phyloP scores from a whole-genome alignment of 2,797 vertebrate species.

The Chaetophractus vellerosus region DNA sequence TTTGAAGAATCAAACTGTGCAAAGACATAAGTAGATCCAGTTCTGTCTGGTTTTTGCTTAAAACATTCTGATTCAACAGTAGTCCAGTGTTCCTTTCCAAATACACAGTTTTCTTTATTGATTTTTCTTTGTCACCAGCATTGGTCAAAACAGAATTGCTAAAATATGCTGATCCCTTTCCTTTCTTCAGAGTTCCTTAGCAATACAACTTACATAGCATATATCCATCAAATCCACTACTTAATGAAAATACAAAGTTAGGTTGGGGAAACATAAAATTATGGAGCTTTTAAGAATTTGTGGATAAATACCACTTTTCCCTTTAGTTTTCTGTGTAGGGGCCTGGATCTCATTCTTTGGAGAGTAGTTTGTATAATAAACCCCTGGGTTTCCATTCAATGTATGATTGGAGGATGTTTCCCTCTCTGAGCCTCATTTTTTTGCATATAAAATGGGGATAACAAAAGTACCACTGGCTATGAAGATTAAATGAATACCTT shows the following conservation, averaged over 20 bases:
- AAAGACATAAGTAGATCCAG: background rate
- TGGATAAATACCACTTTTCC: background rate
- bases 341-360: background rate
- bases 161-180: constrained; percentile 70
- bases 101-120: constrained; percentile 67
- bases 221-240: constrained; percentile 53
- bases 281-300: constrained; percentile 21
- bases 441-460: background rate
- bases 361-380: background rate
- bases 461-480: background rate
- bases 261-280: constrained; percentile 23
- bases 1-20: constrained; percentile 8
- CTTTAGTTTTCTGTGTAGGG: background rate
- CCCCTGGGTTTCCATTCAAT: background rate
- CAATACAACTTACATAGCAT: background rate
- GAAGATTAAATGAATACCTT: background rate
- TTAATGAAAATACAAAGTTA: constrained; percentile 72
- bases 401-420: background rate
- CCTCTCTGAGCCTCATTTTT: background rate
- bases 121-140: constrained; percentile 59
- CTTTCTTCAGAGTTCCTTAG: constrained; percentile 56
- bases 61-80: constrained; percentile 43
- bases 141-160: constrained; percentile 59
- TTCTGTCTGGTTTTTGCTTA: constrained; percentile 47
- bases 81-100: constrained; percentile 23